Base-by-base conservation (phyloP, 2,797 vertebrate species). In the Argyrosomus regius region DNA sequence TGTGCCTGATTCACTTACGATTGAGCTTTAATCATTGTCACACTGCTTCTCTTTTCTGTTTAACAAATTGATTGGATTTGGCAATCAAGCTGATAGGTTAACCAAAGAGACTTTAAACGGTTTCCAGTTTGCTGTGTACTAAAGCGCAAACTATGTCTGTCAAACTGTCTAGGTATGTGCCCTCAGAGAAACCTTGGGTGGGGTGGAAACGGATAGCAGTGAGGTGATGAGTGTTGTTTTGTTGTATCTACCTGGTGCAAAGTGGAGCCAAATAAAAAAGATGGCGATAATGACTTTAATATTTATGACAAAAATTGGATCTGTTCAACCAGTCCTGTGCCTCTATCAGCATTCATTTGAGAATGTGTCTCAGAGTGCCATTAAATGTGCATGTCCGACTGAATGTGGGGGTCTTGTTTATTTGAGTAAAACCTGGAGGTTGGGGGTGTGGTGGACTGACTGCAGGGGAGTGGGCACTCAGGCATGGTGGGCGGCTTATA, bases 11-110 rank as follows among this genome's bases (percentile, higher is more conserved):
- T 85, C 64, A 84, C 73, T 85, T 76, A 82, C 4, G 14, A 54
- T 8, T 75, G 72, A 86, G 74, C 83, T 76, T 71, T 92, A 92
- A 92, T 91, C 75, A 78, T 60, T 81, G 83, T 91, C 89, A 90
- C 86, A 79, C 71, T 61, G 66, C 75, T 89, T 24, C 62, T 80
- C 52, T 84, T 88, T 75, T 67, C 66, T 87, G 58, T 62, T 68
- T 50, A 59, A 18, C 41, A 80, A 75, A 83, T 61, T 82, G 71
- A 89, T 88, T 85, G 26, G 72, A 82, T 88, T 84, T 79, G 73
- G 67, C 65, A 54, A 61, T 88, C 63, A 78, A 77, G 39, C 22
- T 56, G 54, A 79, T 64, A 9, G 43, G 78, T 7, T 79, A 43
- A 70, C 52, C 71, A 28, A 3, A 71, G 56, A 41, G 22, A 26